Evolutionary conservation across 2,888 invertebrate species (phyloP), one percentile per base, ranked within the genome.

Genomic region (Timandra comae): DNA sequence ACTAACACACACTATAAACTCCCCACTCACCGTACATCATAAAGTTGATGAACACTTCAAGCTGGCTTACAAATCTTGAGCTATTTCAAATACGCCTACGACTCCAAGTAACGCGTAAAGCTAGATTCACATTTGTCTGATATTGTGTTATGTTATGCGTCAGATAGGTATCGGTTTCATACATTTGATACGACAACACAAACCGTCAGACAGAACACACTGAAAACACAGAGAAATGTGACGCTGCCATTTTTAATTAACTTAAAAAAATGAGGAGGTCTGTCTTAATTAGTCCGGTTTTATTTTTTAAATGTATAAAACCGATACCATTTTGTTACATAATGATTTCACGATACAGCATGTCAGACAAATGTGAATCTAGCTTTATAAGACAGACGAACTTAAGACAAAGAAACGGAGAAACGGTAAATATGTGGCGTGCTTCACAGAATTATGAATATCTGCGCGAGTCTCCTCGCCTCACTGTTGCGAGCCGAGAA

Each of bases 371-470:
- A n/a, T n/a, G n/a, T n/a, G n/a, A n/a, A n/a, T n/a, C n/a, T n/a
- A n/a, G n/a, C n/a, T n/a, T n/a, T n/a, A n/a, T n/a, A n/a, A n/a
- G n/a, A n/a, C n/a, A n/a, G n/a, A n/a, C 30, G 33, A 32, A 38
- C 33, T 49, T 38, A 51, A 55, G 56, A 65, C 63, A 65, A 63
- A 64, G 65, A 60, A 59, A 59, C 54, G 49, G 60, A 64, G 65
- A 60, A 59, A 59, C 54, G 49, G 60, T 60, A 57, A 63, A 63
- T 62, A 63, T 63, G 61, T 62, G 63, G 54, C 52, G 47, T 53
- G 55, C 53, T 54, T 35, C 36, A 50, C 53, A 63, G 61, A 66
- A 62, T 66, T 63, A 68, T 66, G 62, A 71, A 72, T 65, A 63
- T 61, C 55, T 59, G 47, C 42, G 58, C 37, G 54, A 49, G 57